Conservation (phyloP, 2,888 invertebrate species). For the Tineola bisselliella region DNA sequence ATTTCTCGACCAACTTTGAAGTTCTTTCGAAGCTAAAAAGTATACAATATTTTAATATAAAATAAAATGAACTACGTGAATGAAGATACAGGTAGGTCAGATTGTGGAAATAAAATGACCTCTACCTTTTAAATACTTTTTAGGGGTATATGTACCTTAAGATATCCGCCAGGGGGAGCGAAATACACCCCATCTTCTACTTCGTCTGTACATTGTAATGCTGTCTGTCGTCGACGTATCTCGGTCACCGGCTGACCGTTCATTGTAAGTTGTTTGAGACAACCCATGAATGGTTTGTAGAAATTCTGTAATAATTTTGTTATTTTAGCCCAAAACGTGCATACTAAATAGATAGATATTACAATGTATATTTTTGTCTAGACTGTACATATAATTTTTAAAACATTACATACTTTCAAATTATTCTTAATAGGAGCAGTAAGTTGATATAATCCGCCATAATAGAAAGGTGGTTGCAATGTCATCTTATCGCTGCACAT, state of each 20-base stretch:
- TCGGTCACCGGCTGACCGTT: conserved; percentile 73
- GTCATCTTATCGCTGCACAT: conserved; percentile 56
- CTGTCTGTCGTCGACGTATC: conserved; percentile 67
- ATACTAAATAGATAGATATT: no score
- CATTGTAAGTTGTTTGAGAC: conserved; percentile 79
- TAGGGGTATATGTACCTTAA: no score
- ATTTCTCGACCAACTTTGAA: conserved; percentile 84
- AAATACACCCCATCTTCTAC: conserved; percentile 88
- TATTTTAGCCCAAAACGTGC: no score
- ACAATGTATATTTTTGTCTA: conserved; percentile 15
- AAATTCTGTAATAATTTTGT: conserved; percentile 50
- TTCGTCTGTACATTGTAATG: conserved; percentile 81
- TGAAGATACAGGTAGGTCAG: no score
- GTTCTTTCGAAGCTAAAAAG: conserved; percentile 66
- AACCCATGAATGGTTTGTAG: conserved; percentile 82
- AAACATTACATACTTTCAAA: conserved; percentile 27
- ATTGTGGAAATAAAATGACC: no score
- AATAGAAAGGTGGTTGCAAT: conserved; percentile 76
- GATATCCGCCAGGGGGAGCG: conserved; percentile 78
- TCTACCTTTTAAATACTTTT: no score
- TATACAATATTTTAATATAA: conserved; percentile 17
- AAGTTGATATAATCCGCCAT: conserved; percentile 76
- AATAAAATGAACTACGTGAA: no score
- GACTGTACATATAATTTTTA: not conserved
- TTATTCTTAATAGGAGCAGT: conserved; percentile 38